Percentiles rank a stretch among this genome's conserved stretches.
These are phyloP conservation scores for Salpingus planirostris DNA, from an alignment of 2,888 invertebrate genomes.

Conservation along the genomic window DNA sequence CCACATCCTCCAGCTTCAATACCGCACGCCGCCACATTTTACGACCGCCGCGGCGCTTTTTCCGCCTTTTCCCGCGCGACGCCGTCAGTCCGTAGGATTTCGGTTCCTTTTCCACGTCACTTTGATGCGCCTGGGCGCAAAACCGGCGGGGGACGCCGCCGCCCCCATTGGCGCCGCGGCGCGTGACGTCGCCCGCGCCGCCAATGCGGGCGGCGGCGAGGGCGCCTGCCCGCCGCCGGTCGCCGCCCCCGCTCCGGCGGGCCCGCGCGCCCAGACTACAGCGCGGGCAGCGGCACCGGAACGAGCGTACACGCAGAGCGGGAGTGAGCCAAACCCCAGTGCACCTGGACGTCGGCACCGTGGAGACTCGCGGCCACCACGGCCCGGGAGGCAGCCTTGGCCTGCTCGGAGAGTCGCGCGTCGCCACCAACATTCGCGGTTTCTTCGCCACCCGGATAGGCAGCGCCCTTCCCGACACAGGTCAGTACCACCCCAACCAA, in stretches of 20 bases:
- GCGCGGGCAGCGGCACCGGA: constrained; percentile 20
- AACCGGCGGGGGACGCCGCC: constrained; percentile 24
- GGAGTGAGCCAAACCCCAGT: constrained; percentile 19
- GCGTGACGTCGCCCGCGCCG: constrained; percentile 29
- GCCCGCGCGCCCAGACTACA: neutral
- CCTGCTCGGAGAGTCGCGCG: constrained; percentile 57
- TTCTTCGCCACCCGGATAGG: constrained; percentile 60
- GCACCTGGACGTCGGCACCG: constrained; percentile 41
- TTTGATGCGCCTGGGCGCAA: constrained; percentile 9
- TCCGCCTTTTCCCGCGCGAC: too few relatives aligned
- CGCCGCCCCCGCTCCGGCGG: constrained; percentile 23
- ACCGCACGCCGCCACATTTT: too few relatives aligned
- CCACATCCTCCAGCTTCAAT: too few relatives aligned
- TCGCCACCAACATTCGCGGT: constrained; percentile 65
- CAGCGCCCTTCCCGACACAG: constrained; percentile 64
- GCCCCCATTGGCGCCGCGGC: constrained; percentile 18
- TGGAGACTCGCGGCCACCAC: constrained; percentile 37
- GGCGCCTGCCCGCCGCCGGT: constrained; percentile 31
- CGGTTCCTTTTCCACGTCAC: too few relatives aligned
- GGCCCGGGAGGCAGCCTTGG: constrained; percentile 46
- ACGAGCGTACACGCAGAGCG: neutral
- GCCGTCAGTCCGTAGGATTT: too few relatives aligned
- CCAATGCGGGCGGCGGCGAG: constrained; percentile 34
- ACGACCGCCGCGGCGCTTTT: too few relatives aligned
- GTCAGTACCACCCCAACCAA: constrained; percentile 42